Base-by-base conservation (phyloP, 2,113 vertebrate genomes). In the Nanorana parkeri region DNA sequence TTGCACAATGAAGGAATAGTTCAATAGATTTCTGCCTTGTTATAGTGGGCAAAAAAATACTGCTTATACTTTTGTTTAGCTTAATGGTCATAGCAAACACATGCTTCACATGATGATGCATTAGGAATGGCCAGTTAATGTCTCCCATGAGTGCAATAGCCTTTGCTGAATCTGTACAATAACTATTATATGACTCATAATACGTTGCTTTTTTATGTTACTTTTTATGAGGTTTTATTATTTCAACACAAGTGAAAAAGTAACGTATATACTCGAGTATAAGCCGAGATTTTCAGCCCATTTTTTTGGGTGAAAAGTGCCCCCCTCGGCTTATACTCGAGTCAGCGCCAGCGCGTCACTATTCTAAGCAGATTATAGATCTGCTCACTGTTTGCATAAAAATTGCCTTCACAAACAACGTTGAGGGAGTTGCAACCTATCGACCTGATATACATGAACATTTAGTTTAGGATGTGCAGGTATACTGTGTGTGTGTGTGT, bases 151-250 rank as follows among this genome's bases (percentile, higher is more conserved):
- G 55, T 5, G 19, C 29, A 61, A 61, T 75, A 75, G 72, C 55
- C 72, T 56, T 75, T 75, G 13, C 52, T 41, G 29, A 75, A 75
- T 75, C 55, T 75, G 55, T 75, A 75, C 55, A 60, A 55, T 75
- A 61, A 60, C 71, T 74, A 74, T 75, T 75, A 75, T 75, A 56
- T 75, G 72, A 75, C 72, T 75, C 72, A 61, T 56, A 75, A 75
- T 75, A 75, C 61, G 72, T 13, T 75, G n/a, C 56, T 61, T 61
- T 55, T 75, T 75, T 75, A 75, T 75, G 72, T 41, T 75, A 28
- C 29, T 41, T 75, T 75, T 75, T 75, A 75, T 75, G 58, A 60
- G 72, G 17, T 61, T 75, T 75, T 75, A 75, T 75, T 75, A 75
- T 29, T 36, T 15, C 10, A 41, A 75, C 72, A 75, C 20, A 60